Conservation (phyloP, 2,113 vertebrate species). For the Ivindomyrus marchei region DNA sequence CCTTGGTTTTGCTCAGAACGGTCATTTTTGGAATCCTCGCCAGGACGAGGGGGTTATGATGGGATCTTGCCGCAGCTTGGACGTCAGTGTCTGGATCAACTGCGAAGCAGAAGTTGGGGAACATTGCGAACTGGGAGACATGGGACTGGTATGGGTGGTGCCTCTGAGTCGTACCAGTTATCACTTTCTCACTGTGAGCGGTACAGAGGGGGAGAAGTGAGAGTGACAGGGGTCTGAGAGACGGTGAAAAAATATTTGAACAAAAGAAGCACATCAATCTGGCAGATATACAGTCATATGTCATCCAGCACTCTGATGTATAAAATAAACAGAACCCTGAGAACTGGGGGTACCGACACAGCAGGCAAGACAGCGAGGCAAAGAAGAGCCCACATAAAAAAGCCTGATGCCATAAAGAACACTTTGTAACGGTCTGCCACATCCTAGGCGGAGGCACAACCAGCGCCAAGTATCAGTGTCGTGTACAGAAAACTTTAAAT, state of each 20-base stretch:
- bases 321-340: neutral
- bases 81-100: constrained; percentile 44
- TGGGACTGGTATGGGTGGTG: constrained; percentile 70
- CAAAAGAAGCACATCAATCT: neutral
- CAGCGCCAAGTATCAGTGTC: neutral
- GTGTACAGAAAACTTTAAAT: neutral
- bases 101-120: constrained; percentile 58
- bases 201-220: constrained; percentile 6
- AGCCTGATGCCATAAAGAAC: neutral
- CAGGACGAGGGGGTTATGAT: constrained; percentile 48
- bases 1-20: constrained; percentile 59
- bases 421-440: too few relatives aligned
- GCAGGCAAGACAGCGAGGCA: neutral
- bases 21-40: constrained; percentile 42
- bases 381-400: neutral
- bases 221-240: neutral
- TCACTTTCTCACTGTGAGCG: constrained; percentile 50
- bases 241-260: neutral
- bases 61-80: constrained; percentile 35
- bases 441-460: neutral
- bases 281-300: neutral
- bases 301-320: neutral
- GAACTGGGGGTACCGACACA: neutral
- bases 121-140: constrained; percentile 56
- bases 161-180: constrained; percentile 42